A percentile compares a stretch with the other conserved stretches of the same genome.
phyloP scores from a whole-genome alignment of 2,797 vertebrate species.

The Xenops minutus region DNA sequence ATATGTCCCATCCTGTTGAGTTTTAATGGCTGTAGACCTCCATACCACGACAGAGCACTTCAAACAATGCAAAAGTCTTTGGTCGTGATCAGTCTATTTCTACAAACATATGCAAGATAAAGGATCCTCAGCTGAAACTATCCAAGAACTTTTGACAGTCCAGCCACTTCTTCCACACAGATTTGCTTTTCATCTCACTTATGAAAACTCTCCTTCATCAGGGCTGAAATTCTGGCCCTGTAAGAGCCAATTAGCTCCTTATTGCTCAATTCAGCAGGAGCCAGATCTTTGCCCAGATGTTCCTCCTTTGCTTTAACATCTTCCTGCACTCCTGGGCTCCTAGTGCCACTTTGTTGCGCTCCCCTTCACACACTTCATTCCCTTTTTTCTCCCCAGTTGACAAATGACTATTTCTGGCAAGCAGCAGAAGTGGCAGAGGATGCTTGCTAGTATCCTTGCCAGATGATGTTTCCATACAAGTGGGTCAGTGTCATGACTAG shows the following conservation, averaged over 20 bases:
- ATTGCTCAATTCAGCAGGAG: background rate
- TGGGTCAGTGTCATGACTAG: background rate
- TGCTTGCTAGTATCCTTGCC: background rate
- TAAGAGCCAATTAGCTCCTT: background rate
- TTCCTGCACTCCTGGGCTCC: background rate
- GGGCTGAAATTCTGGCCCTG: background rate
- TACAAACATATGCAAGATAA: background rate
- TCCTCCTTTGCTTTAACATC: conserved; percentile 10
- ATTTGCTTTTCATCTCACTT: background rate
- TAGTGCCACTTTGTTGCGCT: background rate
- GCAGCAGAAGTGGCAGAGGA: conserved; percentile 2
- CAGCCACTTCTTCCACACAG: background rate
- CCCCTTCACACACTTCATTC: background rate
- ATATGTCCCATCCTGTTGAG: background rate
- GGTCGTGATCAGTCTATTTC: background rate
- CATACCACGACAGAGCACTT: background rate
- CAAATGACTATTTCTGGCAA: conserved; percentile 44
- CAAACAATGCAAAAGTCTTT: background rate
- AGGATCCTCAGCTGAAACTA: background rate
- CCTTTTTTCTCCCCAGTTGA: background rate
- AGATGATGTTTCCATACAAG: conserved; percentile 45
- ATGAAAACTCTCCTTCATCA: background rate
- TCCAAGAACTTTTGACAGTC: background rate
- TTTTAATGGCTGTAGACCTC: background rate
- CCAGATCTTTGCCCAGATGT: conserved; percentile 8